Conservation (phyloP, 2,113 vertebrate genomes). For the Danionella cerebrum region DNA sequence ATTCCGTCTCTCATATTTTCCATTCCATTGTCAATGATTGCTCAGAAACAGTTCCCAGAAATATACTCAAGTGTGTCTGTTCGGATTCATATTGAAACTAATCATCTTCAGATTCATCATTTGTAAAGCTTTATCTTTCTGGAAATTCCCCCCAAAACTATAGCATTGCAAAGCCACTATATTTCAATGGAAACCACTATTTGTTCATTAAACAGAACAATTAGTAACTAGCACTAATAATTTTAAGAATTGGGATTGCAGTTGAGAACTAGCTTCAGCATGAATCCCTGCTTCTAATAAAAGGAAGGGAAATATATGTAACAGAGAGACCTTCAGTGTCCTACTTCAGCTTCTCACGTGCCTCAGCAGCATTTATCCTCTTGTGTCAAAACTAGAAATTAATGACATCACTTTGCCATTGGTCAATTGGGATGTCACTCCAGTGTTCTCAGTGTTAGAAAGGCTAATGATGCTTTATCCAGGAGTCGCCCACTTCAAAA, state of each 20-base stretch:
- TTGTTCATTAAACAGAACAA: not conserved
- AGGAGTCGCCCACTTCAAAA: conserved; percentile 3
- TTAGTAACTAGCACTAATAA: not conserved
- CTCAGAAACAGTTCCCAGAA: too few relatives aligned
- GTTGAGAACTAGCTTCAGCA: not conserved
- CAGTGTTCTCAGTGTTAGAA: conserved; percentile 27
- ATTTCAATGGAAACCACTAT: too few relatives aligned
- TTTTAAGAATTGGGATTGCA: not conserved
- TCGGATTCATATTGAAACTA: too few relatives aligned
- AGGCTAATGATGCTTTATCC: conserved; percentile 39
- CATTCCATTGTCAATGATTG: too few relatives aligned
- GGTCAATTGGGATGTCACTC: conserved; percentile 36
- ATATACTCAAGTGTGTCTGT: too few relatives aligned
- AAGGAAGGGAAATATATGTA: not conserved
- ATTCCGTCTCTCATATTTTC: too few relatives aligned
- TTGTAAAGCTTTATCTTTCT: too few relatives aligned
- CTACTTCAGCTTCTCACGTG: conserved; percentile 23
- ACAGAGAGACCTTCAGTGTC: not conserved
- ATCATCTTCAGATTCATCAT: too few relatives aligned
- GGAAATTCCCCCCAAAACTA: too few relatives aligned
- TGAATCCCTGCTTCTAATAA: not conserved
- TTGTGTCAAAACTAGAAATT: conserved; percentile 23
- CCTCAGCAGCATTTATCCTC: conserved; percentile 22
- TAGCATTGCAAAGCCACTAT: too few relatives aligned
- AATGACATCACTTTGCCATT: conserved; percentile 1